Base-by-base conservation (phyloP, 2,888 invertebrate species). In the Phrixothrix hirtus region DNA sequence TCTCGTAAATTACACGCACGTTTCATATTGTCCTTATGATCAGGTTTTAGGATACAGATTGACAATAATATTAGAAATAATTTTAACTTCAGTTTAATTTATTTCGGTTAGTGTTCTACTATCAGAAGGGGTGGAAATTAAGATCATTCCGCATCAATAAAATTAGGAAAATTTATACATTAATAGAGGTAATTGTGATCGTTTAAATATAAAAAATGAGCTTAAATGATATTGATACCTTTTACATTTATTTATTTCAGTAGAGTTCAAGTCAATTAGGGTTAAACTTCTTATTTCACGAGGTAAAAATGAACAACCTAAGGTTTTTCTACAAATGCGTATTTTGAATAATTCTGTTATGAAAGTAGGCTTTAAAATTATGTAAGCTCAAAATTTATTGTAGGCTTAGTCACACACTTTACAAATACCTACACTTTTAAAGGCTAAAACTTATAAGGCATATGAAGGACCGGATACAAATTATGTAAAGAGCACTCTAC, bases 401-500 rank as follows among this genome's bases (percentile, higher is more conserved):
- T 36, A 36, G n/a, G 35, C 12, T 14, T 31, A 29, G 32, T 31
- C 27, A 17, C 15, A 44, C 9, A 32, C 29, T 44, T 27, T 15
- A 29, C 31, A 38, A 37, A 44, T 44, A 35, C 35, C 27, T 44
- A 14, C 15, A 35, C 41, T 42, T 36, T 36, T 27, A 16, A 29
- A 42, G 14, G 29, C 42, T 32, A 32, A 42, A 31, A 44, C 44
- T 38, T 47, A 39, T 35, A 30, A 30, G 26, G 37, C 64, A 63
- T 64, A 62, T 65, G 65, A 67, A 67, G 63, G 63, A 62, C 62
- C 66, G 63, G 64, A 65, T 67, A 67, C 70, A 71, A 71, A 73
- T 73, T 71, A 73, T 71, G 71, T 68, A 72, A 68, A 67, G 67
- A 69, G 69, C 67, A 70, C 70, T 73, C 71, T 73, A 71, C 72